Evolutionary conservation across 2,113 vertebrate genomes (phyloP).

Genomic region (Oryzias javanicus): DNA sequence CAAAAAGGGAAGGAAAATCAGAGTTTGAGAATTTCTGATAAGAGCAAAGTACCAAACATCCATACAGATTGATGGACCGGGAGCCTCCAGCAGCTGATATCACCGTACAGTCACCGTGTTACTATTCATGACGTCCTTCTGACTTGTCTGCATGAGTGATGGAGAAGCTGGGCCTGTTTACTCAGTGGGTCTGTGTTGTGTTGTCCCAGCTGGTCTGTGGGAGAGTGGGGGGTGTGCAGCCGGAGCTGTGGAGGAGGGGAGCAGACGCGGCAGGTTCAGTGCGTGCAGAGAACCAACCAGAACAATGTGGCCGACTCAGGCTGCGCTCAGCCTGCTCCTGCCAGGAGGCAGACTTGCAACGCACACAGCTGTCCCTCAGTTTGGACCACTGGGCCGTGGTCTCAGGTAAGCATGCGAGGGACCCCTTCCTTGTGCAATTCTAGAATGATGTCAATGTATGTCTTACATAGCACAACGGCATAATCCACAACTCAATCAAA

Average conservation of each 20-base stretch:
- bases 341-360: slow-evolving; percentile 75
- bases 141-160: slow-evolving; percentile 33
- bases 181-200: slow-evolving; percentile 51
- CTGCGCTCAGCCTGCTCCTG: slow-evolving; percentile 70
- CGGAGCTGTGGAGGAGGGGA: slow-evolving; percentile 82
- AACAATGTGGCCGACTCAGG: slow-evolving; percentile 46
- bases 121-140: slow-evolving; percentile 25
- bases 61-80: too few relatives aligned
- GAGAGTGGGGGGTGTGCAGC: slow-evolving; percentile 85
- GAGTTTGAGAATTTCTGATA: too few relatives aligned
- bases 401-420: slow-evolving; percentile 75
- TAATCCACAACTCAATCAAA: slow-evolving; percentile 6
- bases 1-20: too few relatives aligned
- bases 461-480: not conserved
- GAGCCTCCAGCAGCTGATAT: slow-evolving; percentile 8
- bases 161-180: slow-evolving; percentile 42
- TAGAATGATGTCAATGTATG: not conserved
- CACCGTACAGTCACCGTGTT: slow-evolving; percentile 12
- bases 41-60: too few relatives aligned
- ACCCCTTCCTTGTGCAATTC: not conserved
- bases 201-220: slow-evolving; percentile 82
- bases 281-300: slow-evolving; percentile 69
- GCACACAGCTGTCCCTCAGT: slow-evolving; percentile 79
- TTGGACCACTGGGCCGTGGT: slow-evolving; percentile 83
- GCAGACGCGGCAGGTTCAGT: slow-evolving; percentile 77